Evolutionary conservation across 2,888 invertebrate species (phyloP).

Genomic region (Acronicta aceris): DNA sequence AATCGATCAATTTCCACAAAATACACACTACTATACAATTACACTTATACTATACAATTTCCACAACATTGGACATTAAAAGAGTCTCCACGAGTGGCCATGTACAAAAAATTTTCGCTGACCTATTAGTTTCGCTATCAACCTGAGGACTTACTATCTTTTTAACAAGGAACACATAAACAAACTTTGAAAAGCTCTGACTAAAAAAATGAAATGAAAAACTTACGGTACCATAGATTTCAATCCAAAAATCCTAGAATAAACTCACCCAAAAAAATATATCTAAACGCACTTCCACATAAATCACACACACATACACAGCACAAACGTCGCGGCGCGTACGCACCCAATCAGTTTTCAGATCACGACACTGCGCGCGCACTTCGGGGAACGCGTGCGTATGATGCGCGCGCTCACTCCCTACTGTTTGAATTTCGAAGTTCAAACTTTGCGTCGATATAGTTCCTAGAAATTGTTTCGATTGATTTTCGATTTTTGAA

Average conservation of each 20-base stretch:
- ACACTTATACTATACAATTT: too few relatives aligned
- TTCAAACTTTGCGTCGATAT: slow-evolving; percentile 43
- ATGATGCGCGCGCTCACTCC: slow-evolving; percentile 65
- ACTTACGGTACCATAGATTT: slow-evolving; percentile 35
- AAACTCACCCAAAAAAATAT: slow-evolving; percentile 56
- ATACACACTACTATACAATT: too few relatives aligned
- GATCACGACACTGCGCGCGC: slow-evolving; percentile 73
- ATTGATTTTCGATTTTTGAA: slow-evolving; percentile 40
- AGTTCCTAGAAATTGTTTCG: slow-evolving; percentile 53
- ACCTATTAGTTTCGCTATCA: background rate
- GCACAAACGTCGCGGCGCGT: slow-evolving; percentile 55
- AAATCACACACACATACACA: slow-evolving; percentile 55
- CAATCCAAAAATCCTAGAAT: slow-evolving; percentile 39
- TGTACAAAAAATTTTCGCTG: background rate
- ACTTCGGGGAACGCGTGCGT: slow-evolving; percentile 82
- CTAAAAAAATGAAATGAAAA: slow-evolving; percentile 6
- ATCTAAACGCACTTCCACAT: slow-evolving; percentile 53
- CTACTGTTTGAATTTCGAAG: slow-evolving; percentile 55
- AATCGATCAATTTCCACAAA: too few relatives aligned
- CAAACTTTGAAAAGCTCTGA: background rate
- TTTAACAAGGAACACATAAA: background rate
- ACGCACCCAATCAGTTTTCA: slow-evolving; percentile 71
- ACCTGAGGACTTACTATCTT: background rate
- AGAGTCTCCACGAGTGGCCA: background rate
- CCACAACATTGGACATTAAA: too few relatives aligned